phyloP scores from a whole-genome alignment of 2,113 vertebrate species.

The Menura novaehollandiae region DNA sequence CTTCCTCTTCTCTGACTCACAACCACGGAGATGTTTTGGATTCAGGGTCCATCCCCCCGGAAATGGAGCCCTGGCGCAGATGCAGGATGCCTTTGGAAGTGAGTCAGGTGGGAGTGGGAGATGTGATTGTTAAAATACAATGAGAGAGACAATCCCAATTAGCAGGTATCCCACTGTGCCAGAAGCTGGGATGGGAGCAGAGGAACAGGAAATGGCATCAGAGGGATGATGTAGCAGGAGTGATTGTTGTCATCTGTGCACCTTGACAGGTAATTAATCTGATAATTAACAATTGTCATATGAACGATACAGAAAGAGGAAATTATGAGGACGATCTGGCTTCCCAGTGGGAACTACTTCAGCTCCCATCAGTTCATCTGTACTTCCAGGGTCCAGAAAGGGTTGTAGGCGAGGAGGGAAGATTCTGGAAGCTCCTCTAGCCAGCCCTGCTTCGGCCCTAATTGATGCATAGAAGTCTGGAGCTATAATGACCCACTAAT shows the following conservation, averaged over 20 bases:
- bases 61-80: rapidly evolving
- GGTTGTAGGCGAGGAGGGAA: background rate
- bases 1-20: background rate
- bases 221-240: background rate
- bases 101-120: slow-evolving; percentile 15
- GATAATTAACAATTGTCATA: background rate
- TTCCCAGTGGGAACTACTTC: background rate
- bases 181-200: background rate
- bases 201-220: background rate
- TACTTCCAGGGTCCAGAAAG: background rate
- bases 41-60: background rate
- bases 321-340: background rate
- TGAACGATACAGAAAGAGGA: background rate
- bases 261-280: background rate
- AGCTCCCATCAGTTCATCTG: background rate
- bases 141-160: background rate
- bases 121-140: background rate
- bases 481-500: background rate
- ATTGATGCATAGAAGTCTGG: background rate
- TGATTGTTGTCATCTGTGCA: background rate
- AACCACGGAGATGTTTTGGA: background rate
- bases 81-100: background rate
- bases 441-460: background rate
- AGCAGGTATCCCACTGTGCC: background rate
- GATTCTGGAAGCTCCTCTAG: background rate